Evolutionary conservation across 2,797 vertebrate species (phyloP).

Genomic region (Galago senegalensis): DNA sequence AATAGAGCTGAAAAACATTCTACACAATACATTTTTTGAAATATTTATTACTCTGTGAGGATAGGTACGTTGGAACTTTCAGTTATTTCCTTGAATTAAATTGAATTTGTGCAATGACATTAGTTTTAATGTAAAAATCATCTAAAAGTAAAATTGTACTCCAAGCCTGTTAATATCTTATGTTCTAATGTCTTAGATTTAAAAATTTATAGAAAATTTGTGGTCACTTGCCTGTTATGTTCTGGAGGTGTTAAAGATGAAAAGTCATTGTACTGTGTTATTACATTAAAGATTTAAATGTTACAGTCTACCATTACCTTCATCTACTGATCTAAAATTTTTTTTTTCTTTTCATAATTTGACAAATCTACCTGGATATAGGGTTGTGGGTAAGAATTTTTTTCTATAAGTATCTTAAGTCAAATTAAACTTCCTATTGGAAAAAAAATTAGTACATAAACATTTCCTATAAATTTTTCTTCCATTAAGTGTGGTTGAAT

Average conservation of each 20-base stretch:
- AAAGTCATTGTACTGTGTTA: conserved; percentile 22
- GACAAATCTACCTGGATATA: conserved; percentile 88
- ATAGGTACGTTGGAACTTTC: conserved; percentile 71
- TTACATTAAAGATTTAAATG: conserved; percentile 85
- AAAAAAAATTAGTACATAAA: conserved; percentile 81
- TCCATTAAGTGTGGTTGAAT: conserved; percentile 96
- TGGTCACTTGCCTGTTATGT: conserved; percentile 82
- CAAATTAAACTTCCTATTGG: conserved; percentile 78
- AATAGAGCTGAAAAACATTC: conserved; percentile 65
- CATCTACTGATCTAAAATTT: conserved; percentile 85
- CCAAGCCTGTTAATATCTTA: conserved; percentile 77
- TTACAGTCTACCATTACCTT: conserved; percentile 78
- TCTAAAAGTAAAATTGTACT: conserved; percentile 76
- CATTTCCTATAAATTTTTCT: conserved; percentile 79
- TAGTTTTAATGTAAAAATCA: conserved; percentile 83
- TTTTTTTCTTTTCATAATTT: conserved; percentile 87
- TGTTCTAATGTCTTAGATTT: conserved; percentile 46
- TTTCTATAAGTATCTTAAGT: conserved; percentile 73
- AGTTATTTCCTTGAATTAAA: conserved; percentile 78
- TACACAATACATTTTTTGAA: conserved; percentile 66
- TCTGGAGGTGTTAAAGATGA: conserved; percentile 83
- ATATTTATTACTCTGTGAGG: conserved; percentile 68
- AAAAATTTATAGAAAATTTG: conserved; percentile 81
- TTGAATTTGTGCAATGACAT: conserved; percentile 83
- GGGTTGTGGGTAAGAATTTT: conserved; percentile 92